Evolutionary conservation across 2,113 vertebrate species (phyloP).

Genomic region (Poeciliopsis prolifica): DNA sequence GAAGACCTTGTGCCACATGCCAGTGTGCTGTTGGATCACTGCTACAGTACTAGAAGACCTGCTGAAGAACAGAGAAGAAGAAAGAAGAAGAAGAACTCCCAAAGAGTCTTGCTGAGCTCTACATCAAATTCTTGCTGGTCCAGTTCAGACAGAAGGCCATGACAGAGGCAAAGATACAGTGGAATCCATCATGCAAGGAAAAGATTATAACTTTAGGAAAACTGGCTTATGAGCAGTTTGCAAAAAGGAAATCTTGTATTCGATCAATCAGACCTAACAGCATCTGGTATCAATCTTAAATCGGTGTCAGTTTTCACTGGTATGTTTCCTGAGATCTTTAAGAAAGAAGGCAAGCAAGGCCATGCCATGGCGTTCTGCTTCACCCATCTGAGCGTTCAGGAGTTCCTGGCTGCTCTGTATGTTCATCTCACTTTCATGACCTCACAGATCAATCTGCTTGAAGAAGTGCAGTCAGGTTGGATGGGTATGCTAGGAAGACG

Average conservation of each 20-base stretch:
- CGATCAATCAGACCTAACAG: slow-evolving; percentile 17
- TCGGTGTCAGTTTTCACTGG: slow-evolving; percentile 5
- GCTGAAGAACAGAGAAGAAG: not conserved
- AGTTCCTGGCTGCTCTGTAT: slow-evolving; percentile 37
- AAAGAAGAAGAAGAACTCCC: slow-evolving; percentile 1
- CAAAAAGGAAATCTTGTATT: slow-evolving; percentile 24
- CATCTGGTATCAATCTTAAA: slow-evolving; percentile 5
- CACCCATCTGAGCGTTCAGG: slow-evolving; percentile 27
- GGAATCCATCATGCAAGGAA: slow-evolving; percentile 13
- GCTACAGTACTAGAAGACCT: slow-evolving; percentile 4
- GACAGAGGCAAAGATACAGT: slow-evolving; percentile 7
- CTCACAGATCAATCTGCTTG: slow-evolving; percentile 13
- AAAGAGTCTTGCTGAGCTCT: slow-evolving; percentile 14
- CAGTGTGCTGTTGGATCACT: slow-evolving; percentile 25
- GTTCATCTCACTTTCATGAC: slow-evolving; percentile 23
- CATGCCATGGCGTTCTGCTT: slow-evolving; percentile 21
- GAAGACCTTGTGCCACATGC: slow-evolving; percentile 25
- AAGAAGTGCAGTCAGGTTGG: slow-evolving; percentile 2
- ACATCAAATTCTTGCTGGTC: slow-evolving; percentile 12
- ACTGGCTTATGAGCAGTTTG: slow-evolving; percentile 30
- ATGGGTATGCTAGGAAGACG: not conserved
- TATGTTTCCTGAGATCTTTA: slow-evolving; percentile 19
- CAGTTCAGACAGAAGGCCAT: slow-evolving; percentile 10
- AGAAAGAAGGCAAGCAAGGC: not conserved
- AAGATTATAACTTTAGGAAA: slow-evolving; percentile 26